Evolutionary conservation across 92 coral and sea anemone species (phyloP), one percentile per base, ranked within the genome.

Genomic region (Desmophyllum pertusum): DNA sequence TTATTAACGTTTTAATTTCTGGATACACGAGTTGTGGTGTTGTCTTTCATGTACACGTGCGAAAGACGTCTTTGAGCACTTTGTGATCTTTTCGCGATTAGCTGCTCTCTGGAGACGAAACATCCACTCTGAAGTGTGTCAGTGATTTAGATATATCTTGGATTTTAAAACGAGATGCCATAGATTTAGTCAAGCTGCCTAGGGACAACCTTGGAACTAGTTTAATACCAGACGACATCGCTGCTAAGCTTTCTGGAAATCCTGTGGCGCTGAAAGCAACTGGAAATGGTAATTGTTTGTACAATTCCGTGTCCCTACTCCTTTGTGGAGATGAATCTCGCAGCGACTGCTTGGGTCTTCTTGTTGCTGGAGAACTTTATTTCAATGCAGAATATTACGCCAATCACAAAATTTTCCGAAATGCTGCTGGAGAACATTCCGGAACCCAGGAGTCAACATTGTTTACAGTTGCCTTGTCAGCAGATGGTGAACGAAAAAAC

Each of bases 201-300:
- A 6, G 46, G 80, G 69, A 53, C 42, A 29, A 66, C 63, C 64
- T 67, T 33, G 76, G 84, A 37, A 80, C 76, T 3, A 67, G 53
- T 46, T 43, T 66, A 15, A 80, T 80, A 9, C 84, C 65, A 66
- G 84, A 80, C 19, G 65, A 66, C 30, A 39, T 66, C 61, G 61
- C 30, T 65, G 76, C 57, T 23, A 80, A 41, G 13, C 40, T 9
- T 18, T 9, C 38, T 50, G 75, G 84, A 31, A 43, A 46, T 45
- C 73, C 63, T 10, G 84, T 80, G 61, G 84, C 84, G 21, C 37
- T 80, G 75, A 40, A 50, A 35, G 21, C 87, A 83, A 83, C 87
- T 37, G 81, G 88, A 76, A 66, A 84, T 48, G 83, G 88, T 8
- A 67, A 84, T 53, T 84, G 88, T 27, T 64, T 84, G 48, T 84